phyloP scores from a whole-genome alignment of 2,797 vertebrate genomes.

The Mionectes olivaceus region DNA sequence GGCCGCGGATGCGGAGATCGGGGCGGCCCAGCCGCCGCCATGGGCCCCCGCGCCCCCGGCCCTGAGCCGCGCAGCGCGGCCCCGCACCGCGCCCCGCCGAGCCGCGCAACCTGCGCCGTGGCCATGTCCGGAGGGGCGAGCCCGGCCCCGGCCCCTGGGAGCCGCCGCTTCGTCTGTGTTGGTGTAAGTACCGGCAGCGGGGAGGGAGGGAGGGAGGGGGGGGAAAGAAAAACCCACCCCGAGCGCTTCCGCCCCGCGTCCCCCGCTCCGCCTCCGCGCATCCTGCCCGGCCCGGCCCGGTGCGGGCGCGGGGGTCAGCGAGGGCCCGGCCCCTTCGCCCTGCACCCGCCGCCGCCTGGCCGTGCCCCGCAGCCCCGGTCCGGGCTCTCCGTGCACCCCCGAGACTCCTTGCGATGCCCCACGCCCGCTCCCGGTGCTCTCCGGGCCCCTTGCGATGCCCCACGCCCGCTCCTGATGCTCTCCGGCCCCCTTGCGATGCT shows the following conservation, averaged over 20 bases:
- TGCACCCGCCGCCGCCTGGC: not conserved
- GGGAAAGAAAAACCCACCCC: too few species aligned
- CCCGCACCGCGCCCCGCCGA: not conserved
- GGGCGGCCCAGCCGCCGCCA: not conserved
- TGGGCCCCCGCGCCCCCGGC: slow-evolving; percentile 8
- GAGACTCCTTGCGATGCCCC: not conserved
- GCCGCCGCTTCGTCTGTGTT: slow-evolving; percentile 50
- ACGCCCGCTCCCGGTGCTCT: too few species aligned
- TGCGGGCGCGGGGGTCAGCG: too few species aligned
- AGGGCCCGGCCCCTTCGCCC: not conserved
- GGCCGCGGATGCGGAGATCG: slow-evolving; percentile 26
- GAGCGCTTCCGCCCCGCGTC: too few species aligned
- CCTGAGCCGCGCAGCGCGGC: not conserved
- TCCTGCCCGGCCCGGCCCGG: not conserved
- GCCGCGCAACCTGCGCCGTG: slow-evolving; percentile 17
- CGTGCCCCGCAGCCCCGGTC: not conserved
- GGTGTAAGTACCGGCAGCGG: slow-evolving; percentile 12
- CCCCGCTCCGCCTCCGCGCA: not conserved
- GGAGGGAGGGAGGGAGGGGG: too few species aligned
- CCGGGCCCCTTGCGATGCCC: not conserved
- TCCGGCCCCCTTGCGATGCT: fast-evolving
- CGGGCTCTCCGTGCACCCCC: not conserved
- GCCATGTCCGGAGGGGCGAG: slow-evolving; percentile 37
- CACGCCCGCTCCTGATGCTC: not conserved
- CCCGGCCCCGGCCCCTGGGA: slow-evolving; percentile 53